Percentiles rank a stretch among this genome's conserved stretches.
Conservation (phyloP, 2,888 invertebrate genomes). For the Mantis religiosa region DNA sequence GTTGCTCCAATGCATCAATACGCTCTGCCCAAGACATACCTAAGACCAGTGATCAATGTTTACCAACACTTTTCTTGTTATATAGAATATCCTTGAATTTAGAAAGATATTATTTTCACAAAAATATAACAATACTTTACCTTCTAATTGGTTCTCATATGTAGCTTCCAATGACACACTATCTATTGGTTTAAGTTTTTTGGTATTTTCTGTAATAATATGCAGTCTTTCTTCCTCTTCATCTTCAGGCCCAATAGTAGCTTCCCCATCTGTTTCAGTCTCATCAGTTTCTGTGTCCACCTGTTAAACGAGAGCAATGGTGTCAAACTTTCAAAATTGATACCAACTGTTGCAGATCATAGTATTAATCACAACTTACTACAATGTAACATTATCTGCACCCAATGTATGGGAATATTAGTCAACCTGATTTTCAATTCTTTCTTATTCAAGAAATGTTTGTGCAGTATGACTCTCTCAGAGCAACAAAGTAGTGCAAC, state of each 20-base stretch:
- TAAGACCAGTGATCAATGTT: conserved; percentile 30
- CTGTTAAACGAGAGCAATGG: background rate
- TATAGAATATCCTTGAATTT: background rate
- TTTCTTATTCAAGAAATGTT: too few relatives aligned
- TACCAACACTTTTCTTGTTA: background rate
- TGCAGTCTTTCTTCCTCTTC: conserved; percentile 49
- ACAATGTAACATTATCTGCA: too few relatives aligned
- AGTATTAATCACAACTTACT: too few relatives aligned
- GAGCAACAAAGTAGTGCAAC: too few relatives aligned
- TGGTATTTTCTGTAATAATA: background rate
- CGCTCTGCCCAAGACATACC: conserved; percentile 83
- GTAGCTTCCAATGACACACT: conserved; percentile 59
- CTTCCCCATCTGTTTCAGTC: conserved; percentile 36
- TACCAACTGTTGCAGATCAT: too few relatives aligned
- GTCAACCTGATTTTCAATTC: too few relatives aligned
- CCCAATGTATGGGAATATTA: too few relatives aligned
- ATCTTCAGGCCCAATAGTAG: conserved; percentile 38
- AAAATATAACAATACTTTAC: conserved; percentile 34
- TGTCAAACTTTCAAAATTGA: too few relatives aligned
- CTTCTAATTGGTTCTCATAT: conserved; percentile 66
- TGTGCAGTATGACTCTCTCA: too few relatives aligned
- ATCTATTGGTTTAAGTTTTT: conserved; percentile 42
- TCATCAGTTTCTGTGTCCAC: conserved; percentile 33
- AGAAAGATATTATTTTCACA: background rate
- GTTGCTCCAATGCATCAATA: conserved; percentile 71